phyloP scores from a whole-genome alignment of 2,888 invertebrate species.

The Dolichomitus sp. region DNA sequence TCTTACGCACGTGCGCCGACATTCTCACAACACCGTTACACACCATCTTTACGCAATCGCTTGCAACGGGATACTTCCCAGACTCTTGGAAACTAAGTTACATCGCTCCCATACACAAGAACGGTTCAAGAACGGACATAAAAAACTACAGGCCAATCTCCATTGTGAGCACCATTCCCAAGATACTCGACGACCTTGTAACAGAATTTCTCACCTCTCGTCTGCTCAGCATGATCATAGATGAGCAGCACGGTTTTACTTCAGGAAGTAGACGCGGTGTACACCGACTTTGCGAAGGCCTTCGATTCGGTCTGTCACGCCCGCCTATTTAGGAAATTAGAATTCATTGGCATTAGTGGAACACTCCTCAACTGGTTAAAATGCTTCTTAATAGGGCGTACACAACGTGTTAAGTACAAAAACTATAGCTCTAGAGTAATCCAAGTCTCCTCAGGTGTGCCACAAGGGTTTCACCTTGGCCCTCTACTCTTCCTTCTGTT shows the following conservation, averaged over 20 bases:
- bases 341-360: not conserved
- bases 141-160: not conserved
- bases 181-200: not conserved
- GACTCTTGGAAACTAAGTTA: not conserved
- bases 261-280: not conserved
- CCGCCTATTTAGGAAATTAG: not conserved
- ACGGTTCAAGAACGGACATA: not conserved
- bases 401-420: not conserved
- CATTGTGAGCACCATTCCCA: not conserved
- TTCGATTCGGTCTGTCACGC: not conserved
- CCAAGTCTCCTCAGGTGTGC: slow-evolving; percentile 16
- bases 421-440: not conserved
- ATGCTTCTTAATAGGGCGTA: not conserved
- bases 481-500: slow-evolving; percentile 33
- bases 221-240: not conserved
- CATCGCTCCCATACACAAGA: not conserved
- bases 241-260: not conserved
- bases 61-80: not conserved
- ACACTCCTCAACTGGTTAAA: not conserved
- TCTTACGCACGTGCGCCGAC: not conserved
- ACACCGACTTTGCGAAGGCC: not conserved
- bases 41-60: not conserved
- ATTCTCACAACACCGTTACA: not conserved
- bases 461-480: slow-evolving; percentile 37
- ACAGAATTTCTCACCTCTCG: not conserved